Conservation (phyloP, 2,113 vertebrate species). For the Tyto alba region DNA sequence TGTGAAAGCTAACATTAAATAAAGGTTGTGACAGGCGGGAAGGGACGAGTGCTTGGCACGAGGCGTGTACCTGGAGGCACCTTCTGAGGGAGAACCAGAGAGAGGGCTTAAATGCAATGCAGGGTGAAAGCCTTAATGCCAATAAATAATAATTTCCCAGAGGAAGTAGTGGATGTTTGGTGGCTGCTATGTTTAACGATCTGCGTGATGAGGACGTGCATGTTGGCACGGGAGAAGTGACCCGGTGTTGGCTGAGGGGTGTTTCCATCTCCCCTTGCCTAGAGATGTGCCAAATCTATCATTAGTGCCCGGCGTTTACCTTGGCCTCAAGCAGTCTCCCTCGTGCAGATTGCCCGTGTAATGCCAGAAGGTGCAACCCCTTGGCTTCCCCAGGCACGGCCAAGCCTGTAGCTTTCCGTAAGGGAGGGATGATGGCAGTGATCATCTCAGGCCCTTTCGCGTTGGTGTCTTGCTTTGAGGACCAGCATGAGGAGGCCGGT, state of each 20-base stretch:
- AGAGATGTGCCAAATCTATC: background rate
- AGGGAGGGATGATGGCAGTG: background rate
- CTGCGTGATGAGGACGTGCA: background rate
- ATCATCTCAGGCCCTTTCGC: background rate
- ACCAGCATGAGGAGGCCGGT: background rate
- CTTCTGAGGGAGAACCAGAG: background rate
- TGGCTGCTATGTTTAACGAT: background rate
- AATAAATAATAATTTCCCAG: background rate
- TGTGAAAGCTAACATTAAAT: background rate
- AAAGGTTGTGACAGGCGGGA: background rate
- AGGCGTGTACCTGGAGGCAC: background rate
- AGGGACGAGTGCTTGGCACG: background rate
- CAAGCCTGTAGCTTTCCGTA: background rate
- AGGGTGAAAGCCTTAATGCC: background rate
- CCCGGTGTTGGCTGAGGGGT: background rate
- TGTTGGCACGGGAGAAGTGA: background rate
- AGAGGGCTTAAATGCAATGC: background rate
- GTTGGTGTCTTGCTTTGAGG: background rate
- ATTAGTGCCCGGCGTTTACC: background rate
- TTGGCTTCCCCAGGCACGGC: background rate
- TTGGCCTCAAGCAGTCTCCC: background rate
- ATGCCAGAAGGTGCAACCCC: background rate
- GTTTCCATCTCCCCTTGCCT: background rate
- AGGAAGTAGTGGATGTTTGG: background rate
- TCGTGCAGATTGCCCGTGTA: rapidly evolving